These are phyloP conservation scores for Pterocles orientalis DNA, from an alignment of 2,113 vertebrate species.

Conservation along the genomic window DNA sequence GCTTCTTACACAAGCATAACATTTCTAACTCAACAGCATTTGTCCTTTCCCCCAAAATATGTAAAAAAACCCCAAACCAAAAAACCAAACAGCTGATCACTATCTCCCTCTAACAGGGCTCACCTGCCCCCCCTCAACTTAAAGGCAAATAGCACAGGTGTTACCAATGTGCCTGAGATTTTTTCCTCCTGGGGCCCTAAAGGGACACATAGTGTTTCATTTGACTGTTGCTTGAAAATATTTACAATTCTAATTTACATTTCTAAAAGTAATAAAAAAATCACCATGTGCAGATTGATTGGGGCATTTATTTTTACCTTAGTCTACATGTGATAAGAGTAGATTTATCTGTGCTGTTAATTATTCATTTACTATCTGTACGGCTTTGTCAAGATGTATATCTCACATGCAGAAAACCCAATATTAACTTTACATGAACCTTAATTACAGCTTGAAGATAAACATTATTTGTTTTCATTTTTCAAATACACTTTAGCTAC, in stretches of 20 bases:
- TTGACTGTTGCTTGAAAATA: not conserved
- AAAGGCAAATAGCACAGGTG: not conserved
- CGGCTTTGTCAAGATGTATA: not conserved
- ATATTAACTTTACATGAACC: not conserved
- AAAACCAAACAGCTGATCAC: too few relatives aligned
- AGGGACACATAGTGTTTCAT: not conserved
- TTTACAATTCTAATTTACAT: not conserved
- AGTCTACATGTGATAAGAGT: not conserved
- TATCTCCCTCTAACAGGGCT: not conserved
- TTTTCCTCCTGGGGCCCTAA: not conserved
- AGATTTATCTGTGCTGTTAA: not conserved
- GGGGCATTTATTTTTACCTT: not conserved
- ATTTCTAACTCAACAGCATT: not conserved
- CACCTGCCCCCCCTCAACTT: not conserved
- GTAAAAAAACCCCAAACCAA: not conserved
- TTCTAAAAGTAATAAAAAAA: not conserved
- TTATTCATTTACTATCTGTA: not conserved
- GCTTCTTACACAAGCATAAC: rapidly evolving
- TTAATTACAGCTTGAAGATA: constrained; percentile 12
- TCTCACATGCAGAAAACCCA: not conserved
- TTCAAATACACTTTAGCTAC: not conserved
- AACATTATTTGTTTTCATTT: not conserved
- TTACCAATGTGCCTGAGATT: not conserved
- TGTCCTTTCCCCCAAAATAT: not conserved
- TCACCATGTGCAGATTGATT: not conserved